phyloP scores from a whole-genome alignment of 2,888 invertebrate species.

The Odontocerum albicorne region DNA sequence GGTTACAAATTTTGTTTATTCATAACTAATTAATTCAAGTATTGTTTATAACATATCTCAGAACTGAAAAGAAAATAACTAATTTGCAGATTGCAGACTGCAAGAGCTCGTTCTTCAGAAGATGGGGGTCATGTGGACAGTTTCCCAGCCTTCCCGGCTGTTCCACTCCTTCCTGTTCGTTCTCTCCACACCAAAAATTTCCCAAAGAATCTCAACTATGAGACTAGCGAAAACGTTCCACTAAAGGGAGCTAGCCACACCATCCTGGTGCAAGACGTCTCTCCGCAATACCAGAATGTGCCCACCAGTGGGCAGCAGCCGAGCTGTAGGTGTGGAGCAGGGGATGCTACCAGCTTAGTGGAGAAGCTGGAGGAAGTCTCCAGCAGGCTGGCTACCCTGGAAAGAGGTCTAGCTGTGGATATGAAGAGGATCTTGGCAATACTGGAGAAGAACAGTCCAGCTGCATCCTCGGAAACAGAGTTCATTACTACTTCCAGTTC shows the following conservation, averaged over 20 bases:
- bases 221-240: constrained; percentile 14
- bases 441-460: constrained; percentile 53
- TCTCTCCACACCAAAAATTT: constrained; percentile 30
- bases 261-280: constrained; percentile 47
- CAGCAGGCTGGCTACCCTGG: constrained; percentile 69
- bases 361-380: constrained; percentile 64
- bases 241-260: constrained; percentile 30
- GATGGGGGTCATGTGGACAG: constrained; percentile 32
- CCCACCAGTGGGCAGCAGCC: constrained; percentile 39
- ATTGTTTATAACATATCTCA: no score
- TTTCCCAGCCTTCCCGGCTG: constrained; percentile 31
- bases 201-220: constrained; percentile 29
- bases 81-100: no score
- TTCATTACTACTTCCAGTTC: constrained; percentile 40
- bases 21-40: no score
- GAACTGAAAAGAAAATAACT: no score
- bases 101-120: constrained; percentile 29
- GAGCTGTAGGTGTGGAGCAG: constrained; percentile 7
- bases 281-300: constrained; percentile 56
- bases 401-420: constrained; percentile 72
- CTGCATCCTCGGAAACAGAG: constrained; percentile 41
- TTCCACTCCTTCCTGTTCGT: constrained; percentile 25
- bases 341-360: background rate
- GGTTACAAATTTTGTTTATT: no score
- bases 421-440: constrained; percentile 71